Percentiles rank a stretch among this genome's conserved stretches.
Conservation (phyloP, 1,140 invertebrate genomes). For the Penaeus japonicus region DNA sequence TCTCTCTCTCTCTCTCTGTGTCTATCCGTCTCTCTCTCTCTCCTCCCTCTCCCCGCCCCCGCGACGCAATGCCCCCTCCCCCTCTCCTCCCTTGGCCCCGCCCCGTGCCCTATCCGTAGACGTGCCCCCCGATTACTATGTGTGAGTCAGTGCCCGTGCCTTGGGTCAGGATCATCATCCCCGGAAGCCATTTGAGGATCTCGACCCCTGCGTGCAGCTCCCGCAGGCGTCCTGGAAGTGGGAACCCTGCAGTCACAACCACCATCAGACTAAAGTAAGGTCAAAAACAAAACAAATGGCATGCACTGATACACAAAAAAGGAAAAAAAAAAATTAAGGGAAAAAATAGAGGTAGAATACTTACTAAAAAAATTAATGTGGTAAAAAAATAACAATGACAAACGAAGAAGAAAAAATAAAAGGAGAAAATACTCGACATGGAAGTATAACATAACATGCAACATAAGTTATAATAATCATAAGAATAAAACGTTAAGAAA, state of each 20-base stretch:
- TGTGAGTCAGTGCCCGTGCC: slow-evolving; percentile 33
- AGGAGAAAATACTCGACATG: background rate
- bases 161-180: slow-evolving; percentile 46
- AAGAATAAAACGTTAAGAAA: slow-evolving; percentile 21
- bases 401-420: background rate
- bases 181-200: slow-evolving; percentile 47
- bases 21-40: background rate
- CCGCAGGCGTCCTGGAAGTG: slow-evolving; percentile 42
- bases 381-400: background rate
- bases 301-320: slow-evolving; percentile 36
- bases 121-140: slow-evolving; percentile 7
- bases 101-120: background rate
- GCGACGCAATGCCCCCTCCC: background rate
- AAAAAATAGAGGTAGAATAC: background rate
- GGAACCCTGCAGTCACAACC: slow-evolving; percentile 41
- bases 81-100: background rate
- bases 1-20: too few relatives aligned
- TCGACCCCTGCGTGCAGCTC: slow-evolving; percentile 38
- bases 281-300: background rate
- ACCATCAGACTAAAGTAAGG: slow-evolving; percentile 18
- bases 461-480: slow-evolving; percentile 29
- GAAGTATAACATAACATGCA: slow-evolving; percentile 17
- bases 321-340: background rate
- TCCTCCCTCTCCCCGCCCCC: background rate
- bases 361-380: background rate